phyloP scores from a whole-genome alignment of 2,888 invertebrate species.

The Aporophyla nigra region DNA sequence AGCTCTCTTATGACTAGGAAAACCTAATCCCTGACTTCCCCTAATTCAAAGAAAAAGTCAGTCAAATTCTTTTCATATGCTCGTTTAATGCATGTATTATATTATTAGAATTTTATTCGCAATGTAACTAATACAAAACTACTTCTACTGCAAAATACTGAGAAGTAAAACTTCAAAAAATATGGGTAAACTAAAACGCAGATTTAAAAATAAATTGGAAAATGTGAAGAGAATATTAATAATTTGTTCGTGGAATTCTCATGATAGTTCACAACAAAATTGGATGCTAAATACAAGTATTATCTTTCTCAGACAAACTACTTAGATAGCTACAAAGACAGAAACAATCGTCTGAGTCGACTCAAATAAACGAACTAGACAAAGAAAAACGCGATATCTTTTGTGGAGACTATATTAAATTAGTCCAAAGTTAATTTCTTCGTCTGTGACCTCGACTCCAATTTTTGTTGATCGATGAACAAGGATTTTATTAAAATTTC shows the following conservation, averaged over 20 bases:
- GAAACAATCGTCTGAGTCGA: slow-evolving; percentile 16
- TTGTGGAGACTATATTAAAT: slow-evolving; percentile 37
- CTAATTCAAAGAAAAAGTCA: too few species aligned
- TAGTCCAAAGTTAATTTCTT: slow-evolving; percentile 42
- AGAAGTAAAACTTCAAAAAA: not conserved
- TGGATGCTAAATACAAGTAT: slow-evolving; percentile 10
- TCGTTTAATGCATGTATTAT: not conserved
- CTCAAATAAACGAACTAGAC: slow-evolving; percentile 28
- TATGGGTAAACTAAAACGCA: not conserved
- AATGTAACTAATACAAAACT: too few species aligned
- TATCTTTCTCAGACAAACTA: slow-evolving; percentile 8
- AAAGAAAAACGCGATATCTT: slow-evolving; percentile 44
- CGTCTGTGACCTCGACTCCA: slow-evolving; percentile 37
- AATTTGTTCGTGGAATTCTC: too few species aligned
- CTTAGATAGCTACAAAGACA: not conserved
- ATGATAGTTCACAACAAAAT: not conserved
- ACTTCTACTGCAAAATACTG: not conserved
- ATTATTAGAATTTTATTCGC: too few species aligned
- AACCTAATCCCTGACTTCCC: not conserved
- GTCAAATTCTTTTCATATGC: not conserved
- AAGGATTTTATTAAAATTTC: slow-evolving; percentile 7
- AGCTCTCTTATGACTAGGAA: too few species aligned
- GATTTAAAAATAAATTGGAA: not conserved
- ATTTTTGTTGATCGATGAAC: slow-evolving; percentile 33
- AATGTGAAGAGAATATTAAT: not conserved